Percentiles rank a stretch among this genome's conserved stretches.
Conservation (phyloP, 2,113 vertebrate species). For the Climacteris rufus region DNA sequence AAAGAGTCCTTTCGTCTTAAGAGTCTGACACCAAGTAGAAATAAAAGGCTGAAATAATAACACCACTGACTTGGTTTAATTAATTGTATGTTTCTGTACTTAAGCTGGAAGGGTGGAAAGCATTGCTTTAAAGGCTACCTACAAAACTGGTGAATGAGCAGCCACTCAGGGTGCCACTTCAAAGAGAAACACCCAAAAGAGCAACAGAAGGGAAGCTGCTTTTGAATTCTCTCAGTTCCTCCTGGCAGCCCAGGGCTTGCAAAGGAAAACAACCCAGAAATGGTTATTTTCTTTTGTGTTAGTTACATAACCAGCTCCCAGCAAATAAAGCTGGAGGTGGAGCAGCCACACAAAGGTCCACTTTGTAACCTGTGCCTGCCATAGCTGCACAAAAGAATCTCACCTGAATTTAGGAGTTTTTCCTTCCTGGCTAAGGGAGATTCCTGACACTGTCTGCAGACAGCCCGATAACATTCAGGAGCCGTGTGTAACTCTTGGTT, state of each 20-base stretch:
- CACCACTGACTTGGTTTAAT: not conserved
- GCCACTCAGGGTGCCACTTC: slow-evolving; percentile 6
- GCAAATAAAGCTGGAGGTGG: not conserved
- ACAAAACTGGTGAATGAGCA: not conserved
- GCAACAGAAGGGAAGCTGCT: slow-evolving; percentile 13
- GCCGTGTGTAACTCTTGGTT: not conserved
- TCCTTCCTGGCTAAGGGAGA: not conserved
- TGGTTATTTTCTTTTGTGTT: not conserved
- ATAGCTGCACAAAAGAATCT: not conserved
- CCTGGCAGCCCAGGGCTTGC: not conserved
- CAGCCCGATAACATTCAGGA: not conserved
- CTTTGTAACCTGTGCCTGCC: not conserved
- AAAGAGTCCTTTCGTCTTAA: not conserved
- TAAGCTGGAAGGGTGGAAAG: not conserved
- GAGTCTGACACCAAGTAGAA: not conserved
- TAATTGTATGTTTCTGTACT: slow-evolving; percentile 6
- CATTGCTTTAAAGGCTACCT: not conserved
- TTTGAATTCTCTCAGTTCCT: slow-evolving; percentile 1
- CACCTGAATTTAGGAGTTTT: not conserved
- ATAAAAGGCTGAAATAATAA: slow-evolving; percentile 25
- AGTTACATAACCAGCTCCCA: not conserved
- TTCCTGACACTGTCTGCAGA: not conserved
- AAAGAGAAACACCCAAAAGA: not conserved
- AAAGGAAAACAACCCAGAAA: not conserved
- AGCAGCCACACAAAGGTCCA: not conserved